Percentiles rank a stretch among this genome's conserved stretches.
phyloP scores from a whole-genome alignment of 2,113 vertebrate species.

The Rhinogobius similis region DNA sequence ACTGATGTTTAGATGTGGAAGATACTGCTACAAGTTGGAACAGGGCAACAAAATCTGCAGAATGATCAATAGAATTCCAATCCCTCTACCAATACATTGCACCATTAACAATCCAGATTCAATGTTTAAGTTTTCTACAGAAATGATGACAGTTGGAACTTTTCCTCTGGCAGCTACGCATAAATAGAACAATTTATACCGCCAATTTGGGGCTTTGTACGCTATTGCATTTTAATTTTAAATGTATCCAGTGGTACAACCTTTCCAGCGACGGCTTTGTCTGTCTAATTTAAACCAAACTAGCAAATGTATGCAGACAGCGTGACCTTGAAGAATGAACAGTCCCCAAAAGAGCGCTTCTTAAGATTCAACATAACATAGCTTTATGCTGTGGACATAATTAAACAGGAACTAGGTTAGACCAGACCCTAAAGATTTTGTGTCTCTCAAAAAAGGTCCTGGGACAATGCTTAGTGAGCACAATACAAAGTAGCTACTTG shows the following conservation, averaged over 20 bases:
- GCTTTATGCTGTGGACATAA: constrained; percentile 12
- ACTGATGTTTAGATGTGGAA: too few relatives aligned
- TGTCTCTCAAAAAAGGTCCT: constrained; percentile 7
- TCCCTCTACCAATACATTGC: too few relatives aligned
- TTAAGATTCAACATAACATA: constrained; percentile 3
- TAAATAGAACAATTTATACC: not conserved
- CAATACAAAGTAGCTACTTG: not conserved
- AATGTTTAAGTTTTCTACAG: too few relatives aligned
- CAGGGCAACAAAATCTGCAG: too few relatives aligned
- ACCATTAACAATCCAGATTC: too few relatives aligned
- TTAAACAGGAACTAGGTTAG: not conserved
- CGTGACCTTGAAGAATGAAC: not conserved
- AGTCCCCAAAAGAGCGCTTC: not conserved
- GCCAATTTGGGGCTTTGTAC: not conserved
- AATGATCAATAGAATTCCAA: too few relatives aligned
- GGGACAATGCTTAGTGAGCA: constrained; percentile 5
- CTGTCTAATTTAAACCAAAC: not conserved
- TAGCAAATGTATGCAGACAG: not conserved
- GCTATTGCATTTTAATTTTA: not conserved
- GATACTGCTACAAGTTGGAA: too few relatives aligned
- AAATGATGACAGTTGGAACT: not conserved
- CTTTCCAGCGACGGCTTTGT: not conserved
- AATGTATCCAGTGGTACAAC: not conserved
- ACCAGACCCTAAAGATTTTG: constrained; percentile 12
- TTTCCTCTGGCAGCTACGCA: not conserved